Percentiles rank a stretch among this genome's conserved stretches.
Conservation (phyloP, 2,797 vertebrate species). For the Crypturellus tataupa region DNA sequence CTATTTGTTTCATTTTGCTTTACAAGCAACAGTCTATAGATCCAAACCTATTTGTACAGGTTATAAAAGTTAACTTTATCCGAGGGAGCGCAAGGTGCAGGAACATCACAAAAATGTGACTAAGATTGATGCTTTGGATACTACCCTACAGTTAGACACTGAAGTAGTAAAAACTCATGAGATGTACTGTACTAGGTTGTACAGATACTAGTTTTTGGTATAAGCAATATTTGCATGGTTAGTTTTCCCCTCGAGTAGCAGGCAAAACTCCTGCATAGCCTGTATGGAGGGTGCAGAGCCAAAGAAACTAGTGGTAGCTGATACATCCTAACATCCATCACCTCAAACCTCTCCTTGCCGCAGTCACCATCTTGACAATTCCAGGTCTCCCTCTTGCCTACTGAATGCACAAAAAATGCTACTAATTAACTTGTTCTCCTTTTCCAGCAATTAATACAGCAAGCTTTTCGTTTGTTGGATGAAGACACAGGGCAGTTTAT, state of each 20-base stretch:
- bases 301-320: neutral
- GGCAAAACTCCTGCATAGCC: neutral
- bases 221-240: neutral
- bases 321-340: neutral
- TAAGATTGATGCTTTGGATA: neutral
- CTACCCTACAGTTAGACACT: neutral
- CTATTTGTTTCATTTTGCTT: neutral
- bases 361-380: rapidly evolving
- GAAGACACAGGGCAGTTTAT: slow-evolving; percentile 19
- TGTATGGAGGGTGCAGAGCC: neutral
- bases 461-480: slow-evolving; percentile 10
- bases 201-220: neutral
- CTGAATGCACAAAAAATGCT: slow-evolving; percentile 5
- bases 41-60: neutral
- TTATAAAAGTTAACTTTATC: neutral
- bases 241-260: neutral
- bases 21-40: neutral
- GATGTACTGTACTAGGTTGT: neutral
- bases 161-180: neutral
- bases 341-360: neutral
- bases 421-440: slow-evolving; percentile 13
- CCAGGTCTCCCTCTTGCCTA: neutral
- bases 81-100: neutral
- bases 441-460: slow-evolving; percentile 38
- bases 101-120: neutral